phyloP scores from a whole-genome alignment of 2,888 invertebrate species.

The Eristalinus aeneus region DNA sequence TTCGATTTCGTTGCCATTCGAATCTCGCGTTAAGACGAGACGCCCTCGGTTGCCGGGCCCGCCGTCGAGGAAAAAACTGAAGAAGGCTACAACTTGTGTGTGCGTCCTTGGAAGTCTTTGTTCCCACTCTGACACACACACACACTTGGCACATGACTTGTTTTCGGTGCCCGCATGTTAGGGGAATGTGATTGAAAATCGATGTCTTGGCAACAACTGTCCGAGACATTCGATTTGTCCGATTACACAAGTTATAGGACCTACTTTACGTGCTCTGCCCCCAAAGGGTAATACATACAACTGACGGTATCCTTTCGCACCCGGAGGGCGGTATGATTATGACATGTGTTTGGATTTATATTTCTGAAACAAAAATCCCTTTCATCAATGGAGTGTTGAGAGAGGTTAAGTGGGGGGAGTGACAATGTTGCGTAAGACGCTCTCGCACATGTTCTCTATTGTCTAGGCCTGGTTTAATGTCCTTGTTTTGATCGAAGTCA shows the following conservation, averaged over 20 bases:
- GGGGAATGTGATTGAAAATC: slow-evolving; percentile 29
- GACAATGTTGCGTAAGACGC: not conserved
- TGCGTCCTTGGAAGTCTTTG: not conserved
- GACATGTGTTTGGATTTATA: slow-evolving; percentile 32
- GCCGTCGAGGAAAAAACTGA: not conserved
- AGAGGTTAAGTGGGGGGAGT: not conserved
- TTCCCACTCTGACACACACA: too few species aligned
- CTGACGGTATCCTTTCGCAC: not conserved
- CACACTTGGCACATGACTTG: not conserved
- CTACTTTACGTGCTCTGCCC: not conserved
- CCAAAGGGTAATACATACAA: not conserved
- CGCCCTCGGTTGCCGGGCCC: slow-evolving; percentile 4
- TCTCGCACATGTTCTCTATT: not conserved
- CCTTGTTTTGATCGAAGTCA: slow-evolving; percentile 22
- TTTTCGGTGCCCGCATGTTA: not conserved
- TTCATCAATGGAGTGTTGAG: not conserved
- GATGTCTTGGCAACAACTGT: slow-evolving; percentile 39
- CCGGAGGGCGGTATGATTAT: slow-evolving; percentile 6
- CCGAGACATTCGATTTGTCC: slow-evolving; percentile 30
- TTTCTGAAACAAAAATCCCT: slow-evolving; percentile 10
- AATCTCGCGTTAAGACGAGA: not conserved
- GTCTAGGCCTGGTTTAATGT: slow-evolving; percentile 23
- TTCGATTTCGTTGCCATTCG: slow-evolving; percentile 3
- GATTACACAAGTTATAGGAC: not conserved
- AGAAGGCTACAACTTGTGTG: slow-evolving; percentile 3